A percentile compares a stretch with the other conserved stretches of the same genome.
Conservation (phyloP, 2,113 vertebrate species). For the Archocentrus centrarchus region DNA sequence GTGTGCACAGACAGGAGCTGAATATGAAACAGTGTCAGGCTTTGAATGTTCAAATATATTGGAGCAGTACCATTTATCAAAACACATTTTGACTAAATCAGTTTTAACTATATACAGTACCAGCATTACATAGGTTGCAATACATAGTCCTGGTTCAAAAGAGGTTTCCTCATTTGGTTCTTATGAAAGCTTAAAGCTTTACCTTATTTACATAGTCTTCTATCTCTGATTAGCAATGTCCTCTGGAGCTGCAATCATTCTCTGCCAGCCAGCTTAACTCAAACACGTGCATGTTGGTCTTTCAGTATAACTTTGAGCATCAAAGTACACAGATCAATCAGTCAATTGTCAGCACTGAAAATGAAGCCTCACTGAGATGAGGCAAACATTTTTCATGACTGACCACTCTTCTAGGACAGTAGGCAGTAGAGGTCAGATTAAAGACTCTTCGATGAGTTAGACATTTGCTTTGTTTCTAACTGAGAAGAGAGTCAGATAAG, state of each 20-base stretch:
- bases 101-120: not conserved
- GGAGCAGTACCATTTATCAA: too few relatives aligned
- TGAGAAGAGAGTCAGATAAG: not conserved
- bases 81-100: too few relatives aligned
- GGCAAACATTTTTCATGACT: not conserved
- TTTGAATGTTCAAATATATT: too few relatives aligned
- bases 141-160: not conserved
- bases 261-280: slow-evolving; percentile 4
- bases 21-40: too few relatives aligned
- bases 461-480: not conserved
- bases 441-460: slow-evolving; percentile 4
- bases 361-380: not conserved
- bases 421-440: not conserved
- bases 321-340: not conserved
- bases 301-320: not conserved
- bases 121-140: not conserved
- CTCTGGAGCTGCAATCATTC: slow-evolving; percentile 5
- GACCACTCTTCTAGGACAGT: not conserved
- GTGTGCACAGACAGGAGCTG: too few relatives aligned
- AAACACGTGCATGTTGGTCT: slow-evolving; percentile 11
- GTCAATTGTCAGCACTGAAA: not conserved
- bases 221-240: slow-evolving; percentile 43
- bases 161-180: slow-evolving; percentile 13
- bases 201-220: slow-evolving; percentile 28
- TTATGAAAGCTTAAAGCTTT: slow-evolving; percentile 52